Evolutionary conservation across 2,888 invertebrate species (phyloP), one percentile per base, ranked within the genome.

Genomic region (Ptychoptera contaminata): DNA sequence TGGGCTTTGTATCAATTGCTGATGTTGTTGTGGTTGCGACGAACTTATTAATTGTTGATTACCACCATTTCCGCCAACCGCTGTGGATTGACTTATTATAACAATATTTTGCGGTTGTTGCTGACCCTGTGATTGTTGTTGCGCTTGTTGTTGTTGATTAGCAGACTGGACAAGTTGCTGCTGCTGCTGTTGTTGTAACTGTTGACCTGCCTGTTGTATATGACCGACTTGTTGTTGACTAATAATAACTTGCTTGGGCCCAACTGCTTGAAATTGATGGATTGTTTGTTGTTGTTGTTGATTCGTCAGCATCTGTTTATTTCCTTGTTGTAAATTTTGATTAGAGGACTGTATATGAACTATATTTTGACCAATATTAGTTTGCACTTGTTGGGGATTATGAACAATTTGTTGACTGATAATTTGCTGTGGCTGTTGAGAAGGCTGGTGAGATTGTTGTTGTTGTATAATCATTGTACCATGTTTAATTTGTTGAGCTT

Each of bases 1-100:
- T 43, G 60, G 61, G 15, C 60, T 58, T 2, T 57, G 57, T 5
- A 59, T 58, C 36, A 60, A 49, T 29, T 56, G 59, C 45, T 63
- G 62, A 1, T 61, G 58, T 47, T 59, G 56, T 23, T 58, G 58
- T 38, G 59, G 58, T 38, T 62, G 62, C n/a, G 63, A 34, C 3
- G 23, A 23, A 23, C 23, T 23, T 23, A 23, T 23, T 23, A 23
- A 23, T 23, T 23, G 23, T 23, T 23, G 23, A 23, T 23, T 23
- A 5, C 23, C 23, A 23, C 23, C 23, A 23, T 23, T 23, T 3
- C 23, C 23, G 3, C 23, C 23, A 23, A 23, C 23, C 3, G 23
- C 23, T 5, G 23, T 23, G 3, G 23, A 23, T 7, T 23, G 23
- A 23, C 23, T 23, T 5, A 23, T 23, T 23, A 23, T 23, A 7